Conservation (phyloP, 1,140 invertebrate genomes). For the Drosophila arawakana region DNA sequence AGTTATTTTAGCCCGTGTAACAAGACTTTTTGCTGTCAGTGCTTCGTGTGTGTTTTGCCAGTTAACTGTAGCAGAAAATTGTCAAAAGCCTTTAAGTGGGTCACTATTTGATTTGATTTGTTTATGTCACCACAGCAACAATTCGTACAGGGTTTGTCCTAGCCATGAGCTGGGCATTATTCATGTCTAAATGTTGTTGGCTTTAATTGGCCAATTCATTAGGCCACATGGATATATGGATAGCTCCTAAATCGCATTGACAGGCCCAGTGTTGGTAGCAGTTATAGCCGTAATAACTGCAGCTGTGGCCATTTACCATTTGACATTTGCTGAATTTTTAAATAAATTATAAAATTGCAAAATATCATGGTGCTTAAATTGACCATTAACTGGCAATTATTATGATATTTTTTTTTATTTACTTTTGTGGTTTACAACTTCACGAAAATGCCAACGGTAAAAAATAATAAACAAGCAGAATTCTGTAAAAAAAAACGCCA, state of each 20-base stretch:
- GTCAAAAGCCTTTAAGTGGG: slow-evolving; percentile 60
- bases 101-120: slow-evolving; percentile 76
- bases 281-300: background rate
- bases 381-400: background rate
- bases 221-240: slow-evolving; percentile 1
- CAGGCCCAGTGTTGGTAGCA: background rate
- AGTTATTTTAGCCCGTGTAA: slow-evolving; percentile 14
- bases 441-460: background rate
- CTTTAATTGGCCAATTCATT: slow-evolving; percentile 36
- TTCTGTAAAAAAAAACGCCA: background rate
- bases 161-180: slow-evolving; percentile 12
- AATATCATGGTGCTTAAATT: background rate
- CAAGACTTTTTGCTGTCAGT: slow-evolving; percentile 44
- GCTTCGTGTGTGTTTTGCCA: slow-evolving; percentile 13
- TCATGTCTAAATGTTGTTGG: slow-evolving; percentile 20
- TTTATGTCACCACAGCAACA: slow-evolving; percentile 63
- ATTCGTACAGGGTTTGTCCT: slow-evolving; percentile 24
- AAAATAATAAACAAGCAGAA: background rate
- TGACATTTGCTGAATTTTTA: slow-evolving; percentile 1
- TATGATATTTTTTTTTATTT: background rate
- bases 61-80: slow-evolving; percentile 44
- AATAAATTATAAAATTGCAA: slow-evolving; percentile 13
- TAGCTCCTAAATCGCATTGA: slow-evolving; percentile 3
- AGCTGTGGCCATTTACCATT: slow-evolving; percentile 31
- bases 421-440: background rate